phyloP scores from a whole-genome alignment of 1,140 invertebrate species.

The Bombus pascuorum region DNA sequence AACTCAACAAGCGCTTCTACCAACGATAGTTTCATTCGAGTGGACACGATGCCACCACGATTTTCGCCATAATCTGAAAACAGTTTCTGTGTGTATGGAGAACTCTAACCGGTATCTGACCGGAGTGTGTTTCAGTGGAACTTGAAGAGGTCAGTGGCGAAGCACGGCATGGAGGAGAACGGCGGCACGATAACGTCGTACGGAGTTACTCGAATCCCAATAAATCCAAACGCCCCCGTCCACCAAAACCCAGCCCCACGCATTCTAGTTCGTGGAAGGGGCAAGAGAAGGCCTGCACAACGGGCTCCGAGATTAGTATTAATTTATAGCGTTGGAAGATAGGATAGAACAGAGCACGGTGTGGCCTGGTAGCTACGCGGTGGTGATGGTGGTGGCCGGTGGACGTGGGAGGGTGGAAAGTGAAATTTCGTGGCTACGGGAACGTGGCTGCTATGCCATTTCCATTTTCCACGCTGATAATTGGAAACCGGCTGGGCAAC shows the following conservation, averaged over 20 bases:
- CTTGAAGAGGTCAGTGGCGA: conserved; percentile 54
- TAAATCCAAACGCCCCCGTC: conserved; percentile 64
- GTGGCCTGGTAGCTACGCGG: conserved; percentile 12
- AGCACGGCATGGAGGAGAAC: conserved; percentile 37
- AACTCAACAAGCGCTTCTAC: no score
- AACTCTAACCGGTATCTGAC: neutral
- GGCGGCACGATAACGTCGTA: conserved; percentile 63
- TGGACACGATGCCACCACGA: neutral
- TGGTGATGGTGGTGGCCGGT: conserved; percentile 8
- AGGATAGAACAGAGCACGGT: conserved; percentile 54
- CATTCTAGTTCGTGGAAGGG: neutral
- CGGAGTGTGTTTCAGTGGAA: conserved; percentile 28
- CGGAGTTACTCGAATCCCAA: conserved; percentile 69
- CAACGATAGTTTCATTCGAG: neutral
- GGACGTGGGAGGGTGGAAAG: conserved; percentile 60
- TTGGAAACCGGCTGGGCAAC: conserved; percentile 61
- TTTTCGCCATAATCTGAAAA: conserved; percentile 23
- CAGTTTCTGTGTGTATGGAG: neutral
- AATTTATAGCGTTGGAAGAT: conserved; percentile 71
- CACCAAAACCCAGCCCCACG: conserved; percentile 36
- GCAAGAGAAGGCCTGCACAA: conserved; percentile 59
- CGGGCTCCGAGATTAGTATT: conserved; percentile 69
- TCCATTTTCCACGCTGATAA: conserved; percentile 67
- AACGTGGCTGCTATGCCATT: conserved; percentile 54
- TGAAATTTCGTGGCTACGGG: conserved; percentile 64